phyloP scores from a whole-genome alignment of 1,140 invertebrate species.

The Forficula auricularia region DNA sequence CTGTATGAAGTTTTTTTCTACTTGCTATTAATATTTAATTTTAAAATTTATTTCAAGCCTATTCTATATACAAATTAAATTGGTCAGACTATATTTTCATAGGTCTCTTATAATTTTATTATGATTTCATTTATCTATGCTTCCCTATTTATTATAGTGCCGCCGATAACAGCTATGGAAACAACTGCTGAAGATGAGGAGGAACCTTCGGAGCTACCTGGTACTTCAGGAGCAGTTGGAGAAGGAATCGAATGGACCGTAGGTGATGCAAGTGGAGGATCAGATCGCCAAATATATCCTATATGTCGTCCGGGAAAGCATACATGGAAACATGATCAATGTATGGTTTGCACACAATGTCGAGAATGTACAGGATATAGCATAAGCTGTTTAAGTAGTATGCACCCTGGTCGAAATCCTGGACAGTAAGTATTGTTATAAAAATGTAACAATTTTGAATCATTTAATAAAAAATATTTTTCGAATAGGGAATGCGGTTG shows the following conservation, averaged over 20 bases:
- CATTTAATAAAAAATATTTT: slow-evolving; percentile 13
- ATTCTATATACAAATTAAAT: too few species aligned
- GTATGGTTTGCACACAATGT: slow-evolving; percentile 80
- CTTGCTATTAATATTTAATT: too few species aligned
- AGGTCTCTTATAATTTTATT: too few species aligned
- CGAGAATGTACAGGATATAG: slow-evolving; percentile 89
- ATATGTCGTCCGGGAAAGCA: slow-evolving; percentile 53
- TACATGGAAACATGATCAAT: slow-evolving; percentile 64
- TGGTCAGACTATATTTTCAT: too few species aligned
- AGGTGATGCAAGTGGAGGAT: too few species aligned
- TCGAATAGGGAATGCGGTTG: slow-evolving; percentile 71
- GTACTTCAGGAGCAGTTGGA: slow-evolving; percentile 5
- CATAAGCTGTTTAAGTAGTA: slow-evolving; percentile 61
- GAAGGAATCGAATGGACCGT: too few species aligned
- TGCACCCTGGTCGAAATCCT: slow-evolving; percentile 60
- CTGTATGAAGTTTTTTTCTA: too few species aligned
- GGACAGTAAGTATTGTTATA: slow-evolving; percentile 53
- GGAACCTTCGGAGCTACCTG: slow-evolving; percentile 16
- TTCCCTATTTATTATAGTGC: slow-evolving; percentile 10
- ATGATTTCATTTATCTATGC: too few species aligned
- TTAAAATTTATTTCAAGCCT: too few species aligned
- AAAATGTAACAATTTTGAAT: neutral
- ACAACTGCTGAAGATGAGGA: slow-evolving; percentile 43
- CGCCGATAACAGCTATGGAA: slow-evolving; percentile 40
- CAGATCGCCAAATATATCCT: slow-evolving; percentile 16